Percentiles rank a stretch among this genome's conserved stretches.
phyloP scores from a whole-genome alignment of 37 sponge, comb jelly and placozoan species.

The Bolinopsis microptera region DNA sequence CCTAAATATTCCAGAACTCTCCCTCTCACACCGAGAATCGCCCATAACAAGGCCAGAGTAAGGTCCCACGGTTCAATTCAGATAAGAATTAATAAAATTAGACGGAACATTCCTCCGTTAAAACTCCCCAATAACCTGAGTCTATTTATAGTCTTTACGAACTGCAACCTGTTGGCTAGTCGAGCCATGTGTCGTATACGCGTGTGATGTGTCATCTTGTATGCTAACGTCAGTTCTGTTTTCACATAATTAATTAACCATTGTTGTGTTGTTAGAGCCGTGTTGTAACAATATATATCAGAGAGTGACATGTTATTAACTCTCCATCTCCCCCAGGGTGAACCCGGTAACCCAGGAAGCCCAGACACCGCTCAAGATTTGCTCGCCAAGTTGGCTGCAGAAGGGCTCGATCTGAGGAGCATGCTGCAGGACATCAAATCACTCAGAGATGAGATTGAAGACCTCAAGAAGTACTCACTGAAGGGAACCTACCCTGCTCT shows the following conservation, averaged over 20 bases:
- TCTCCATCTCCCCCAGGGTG: too few relatives aligned
- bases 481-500: slow-evolving; percentile 18
- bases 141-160: slow-evolving; percentile 22
- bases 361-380: slow-evolving; percentile 23
- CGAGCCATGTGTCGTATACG: not conserved
- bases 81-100: slow-evolving; percentile 41
- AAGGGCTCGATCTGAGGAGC: not conserved
- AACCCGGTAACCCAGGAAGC: not conserved
- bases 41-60: too few relatives aligned
- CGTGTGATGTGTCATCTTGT: not conserved
- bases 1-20: too few relatives aligned
- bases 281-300: not conserved
- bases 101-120: not conserved
- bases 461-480: not conserved
- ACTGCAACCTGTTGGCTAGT: not conserved
- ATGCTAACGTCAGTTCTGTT: not conserved
- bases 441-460: not conserved
- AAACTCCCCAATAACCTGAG: not conserved
- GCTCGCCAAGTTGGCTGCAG: not conserved
- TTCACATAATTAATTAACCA: not conserved
- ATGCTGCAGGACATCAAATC: not conserved
- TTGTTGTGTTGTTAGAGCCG: not conserved
- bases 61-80: slow-evolving; percentile 6
- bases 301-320: too few relatives aligned
- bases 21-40: too few relatives aligned